Evolutionary conservation across 2,888 invertebrate species (phyloP).

Genomic region (Elaeidobius kamerunicus): DNA sequence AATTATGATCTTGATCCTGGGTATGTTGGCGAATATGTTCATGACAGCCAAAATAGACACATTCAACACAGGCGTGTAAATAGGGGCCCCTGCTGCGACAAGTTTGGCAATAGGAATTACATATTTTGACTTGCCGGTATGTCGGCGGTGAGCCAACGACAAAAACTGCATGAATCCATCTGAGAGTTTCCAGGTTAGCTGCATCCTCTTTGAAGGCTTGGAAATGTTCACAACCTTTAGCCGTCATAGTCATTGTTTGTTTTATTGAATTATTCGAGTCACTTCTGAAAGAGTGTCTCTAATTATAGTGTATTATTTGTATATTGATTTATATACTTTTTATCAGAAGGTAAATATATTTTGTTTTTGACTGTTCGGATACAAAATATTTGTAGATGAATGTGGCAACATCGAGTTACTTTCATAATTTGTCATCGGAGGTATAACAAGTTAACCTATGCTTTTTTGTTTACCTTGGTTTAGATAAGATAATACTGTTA

Average conservation of each 20-base stretch:
- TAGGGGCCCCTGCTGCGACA: constrained; percentile 78
- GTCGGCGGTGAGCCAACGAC: constrained; percentile 77
- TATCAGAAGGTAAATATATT: too few species aligned
- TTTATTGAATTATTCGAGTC: background rate
- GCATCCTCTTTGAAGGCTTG: constrained; percentile 70
- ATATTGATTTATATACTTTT: too few species aligned
- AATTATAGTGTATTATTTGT: too few species aligned
- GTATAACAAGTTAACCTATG: too few species aligned
- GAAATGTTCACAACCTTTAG: constrained; percentile 71
- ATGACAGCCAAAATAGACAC: constrained; percentile 92
- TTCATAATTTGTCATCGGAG: too few species aligned
- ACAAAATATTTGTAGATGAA: too few species aligned
- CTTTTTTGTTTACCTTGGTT: too few species aligned
- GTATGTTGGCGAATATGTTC: constrained; percentile 87
- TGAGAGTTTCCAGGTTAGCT: constrained; percentile 59
- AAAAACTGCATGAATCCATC: constrained; percentile 80
- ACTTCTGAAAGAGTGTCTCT: background rate
- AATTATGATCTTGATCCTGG: constrained; percentile 73
- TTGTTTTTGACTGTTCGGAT: too few species aligned
- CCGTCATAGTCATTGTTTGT: constrained; percentile 34
- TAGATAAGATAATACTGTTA: too few species aligned
- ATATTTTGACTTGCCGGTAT: constrained; percentile 72
- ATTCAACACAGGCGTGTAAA: constrained; percentile 81
- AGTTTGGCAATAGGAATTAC: constrained; percentile 62
- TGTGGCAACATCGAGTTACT: too few species aligned